Evolutionary conservation across 1,140 invertebrate genomes (phyloP), one percentile per base, ranked within the genome.

Genomic region (Campodea augens): DNA sequence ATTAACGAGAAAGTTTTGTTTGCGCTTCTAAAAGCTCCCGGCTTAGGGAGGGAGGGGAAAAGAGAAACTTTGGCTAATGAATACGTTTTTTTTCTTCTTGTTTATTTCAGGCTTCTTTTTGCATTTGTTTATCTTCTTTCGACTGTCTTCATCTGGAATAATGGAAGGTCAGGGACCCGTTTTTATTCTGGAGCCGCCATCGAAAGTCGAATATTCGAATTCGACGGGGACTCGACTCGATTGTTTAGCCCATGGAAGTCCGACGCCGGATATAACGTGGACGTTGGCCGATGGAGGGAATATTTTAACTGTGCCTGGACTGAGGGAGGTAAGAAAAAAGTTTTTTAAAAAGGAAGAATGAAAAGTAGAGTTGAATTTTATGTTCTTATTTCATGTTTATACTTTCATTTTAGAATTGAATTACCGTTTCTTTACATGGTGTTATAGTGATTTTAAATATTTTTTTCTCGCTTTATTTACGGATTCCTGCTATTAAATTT

Each of bases 301-400:
- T 4, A 59, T 69, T 3, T 57, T 55, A 20, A 59, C 63, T 49
- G 57, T 69, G 40, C 56, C 61, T 22, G 65, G 62, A 24, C 54
- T 71, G 13, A 52, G 64, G 44, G 56, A 62, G 56, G 57, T 64
- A 38, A 51, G 49, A 41, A 22, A 20, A 12, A n/a, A n/a, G n/a
- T n/a, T n/a, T n/a, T n/a, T n/a, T n/a, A n/a, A n/a, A n/a, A n/a
- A n/a, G n/a, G n/a, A n/a, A n/a, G n/a, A n/a, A n/a, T n/a, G n/a
- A n/a, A n/a, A n/a, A n/a, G n/a, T n/a, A n/a, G n/a, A n/a, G n/a
- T n/a, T n/a, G n/a, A n/a, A n/a, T n/a, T n/a, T n/a, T n/a, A n/a
- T n/a, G n/a, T n/a, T n/a, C n/a, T n/a, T n/a, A n/a, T n/a, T n/a
- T n/a, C n/a, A n/a, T n/a, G n/a, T n/a, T n/a, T n/a, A n/a, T n/a